Base-by-base conservation (phyloP, 1,140 invertebrate species). In the Lepidurus packardi region DNA sequence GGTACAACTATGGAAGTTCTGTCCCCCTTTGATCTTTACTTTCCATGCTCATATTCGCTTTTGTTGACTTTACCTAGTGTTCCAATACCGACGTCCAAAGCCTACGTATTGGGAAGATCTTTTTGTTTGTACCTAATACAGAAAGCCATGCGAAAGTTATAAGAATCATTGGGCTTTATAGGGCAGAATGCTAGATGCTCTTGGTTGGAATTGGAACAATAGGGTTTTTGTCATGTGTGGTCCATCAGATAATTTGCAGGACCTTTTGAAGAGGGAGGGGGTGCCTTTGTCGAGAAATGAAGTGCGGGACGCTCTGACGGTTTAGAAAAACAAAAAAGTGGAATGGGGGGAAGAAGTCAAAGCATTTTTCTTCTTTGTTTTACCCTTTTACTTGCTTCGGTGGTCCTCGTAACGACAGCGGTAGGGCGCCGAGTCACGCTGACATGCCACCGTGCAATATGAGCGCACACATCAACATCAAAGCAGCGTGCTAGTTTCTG, bases 211-310 rank as follows among this genome's bases (percentile, higher is more conserved):
- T 16, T 65, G 53, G 53, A 65, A 65, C 53, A 65, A 65, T 65
- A 65, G 53, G 53, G n/a, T 13, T 65, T 65, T 65, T 65, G 53
- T 65, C 53, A 65, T 65, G 53, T 65, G 53, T 65, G 53, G 53
- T 65, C 53, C 53, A 65, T 65, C 53, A 65, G 53, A 65, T 65
- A 65, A 65, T 65, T 65, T 65, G 53, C 53, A 65, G 53, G 53
- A 65, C 53, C 53, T 65, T 65, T 13, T 65, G 16, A 16, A 65
- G 53, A 65, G 21, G 53, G 45, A 16, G 16, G 53, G 53, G 53
- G 21, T 65, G 53, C 53, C 21, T 65, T 65, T 65, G 53, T 65
- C 16, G 21, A 65, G 53, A 65, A 65, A 65, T 65, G 53, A 65
- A 65, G 53, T 65, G 53, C 53, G 53, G 53, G 53, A 65, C 53